phyloP scores from a whole-genome alignment of 2,888 invertebrate genomes.

The Panzeria rudis region DNA sequence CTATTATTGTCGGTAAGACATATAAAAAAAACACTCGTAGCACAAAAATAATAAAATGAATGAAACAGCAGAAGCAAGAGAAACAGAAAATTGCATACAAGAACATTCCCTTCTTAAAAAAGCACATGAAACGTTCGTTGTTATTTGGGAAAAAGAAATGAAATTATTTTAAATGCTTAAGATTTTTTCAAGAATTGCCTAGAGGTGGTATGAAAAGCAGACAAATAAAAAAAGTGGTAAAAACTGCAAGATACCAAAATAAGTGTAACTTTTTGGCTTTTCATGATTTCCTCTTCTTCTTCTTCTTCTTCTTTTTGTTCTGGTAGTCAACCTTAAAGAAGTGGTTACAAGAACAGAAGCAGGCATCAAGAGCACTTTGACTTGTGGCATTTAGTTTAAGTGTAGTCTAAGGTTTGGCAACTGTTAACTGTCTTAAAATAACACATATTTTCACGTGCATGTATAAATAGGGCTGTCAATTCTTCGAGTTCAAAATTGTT shows the following conservation, averaged over 20 bases:
- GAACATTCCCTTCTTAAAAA: constrained; percentile 10
- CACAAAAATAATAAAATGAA: constrained; percentile 22
- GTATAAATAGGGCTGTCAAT: background rate
- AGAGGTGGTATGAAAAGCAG: constrained; percentile 27
- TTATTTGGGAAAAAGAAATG: constrained; percentile 45
- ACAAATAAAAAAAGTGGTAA: constrained; percentile 21
- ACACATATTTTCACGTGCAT: constrained; percentile 10
- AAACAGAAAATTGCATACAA: constrained; percentile 55
- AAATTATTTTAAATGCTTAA: constrained; percentile 69
- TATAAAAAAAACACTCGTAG: constrained; percentile 1
- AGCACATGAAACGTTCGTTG: constrained; percentile 23
- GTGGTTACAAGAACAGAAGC: constrained; percentile 47
- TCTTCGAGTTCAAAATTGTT: background rate
- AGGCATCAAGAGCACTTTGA: constrained; percentile 65
- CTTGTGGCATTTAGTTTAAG: constrained; percentile 72
- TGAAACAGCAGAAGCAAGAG: constrained; percentile 25
- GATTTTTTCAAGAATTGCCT: constrained; percentile 64
- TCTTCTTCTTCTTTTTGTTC: constrained; percentile 32
- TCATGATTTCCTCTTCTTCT: constrained; percentile 55
- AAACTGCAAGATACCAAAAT: constrained; percentile 42
- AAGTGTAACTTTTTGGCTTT: constrained; percentile 65
- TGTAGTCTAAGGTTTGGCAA: constrained; percentile 67
- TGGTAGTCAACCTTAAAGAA: constrained; percentile 53
- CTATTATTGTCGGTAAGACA: constrained; percentile 40
- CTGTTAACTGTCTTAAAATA: constrained; percentile 57